These are phyloP conservation scores for Gobio gobio DNA, from an alignment of 2,113 vertebrate genomes.

Conservation along the genomic window DNA sequence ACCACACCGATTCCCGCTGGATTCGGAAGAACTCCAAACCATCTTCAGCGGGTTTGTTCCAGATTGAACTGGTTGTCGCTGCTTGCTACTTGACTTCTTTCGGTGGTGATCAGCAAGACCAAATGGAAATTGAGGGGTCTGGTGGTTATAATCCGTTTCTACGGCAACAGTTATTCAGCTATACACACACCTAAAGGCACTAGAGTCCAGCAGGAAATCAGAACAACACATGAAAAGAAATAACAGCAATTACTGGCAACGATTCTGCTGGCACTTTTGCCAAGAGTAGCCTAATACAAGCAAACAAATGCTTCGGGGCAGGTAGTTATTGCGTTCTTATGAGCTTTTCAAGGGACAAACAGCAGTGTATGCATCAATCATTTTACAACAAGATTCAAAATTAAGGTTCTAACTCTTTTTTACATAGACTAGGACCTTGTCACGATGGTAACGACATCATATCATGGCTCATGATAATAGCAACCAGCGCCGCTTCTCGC, in stretches of 20 bases:
- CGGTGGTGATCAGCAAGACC: conserved; percentile 28
- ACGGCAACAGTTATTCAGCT: conserved; percentile 30
- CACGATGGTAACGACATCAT: conserved; percentile 66
- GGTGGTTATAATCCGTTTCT: conserved; percentile 26
- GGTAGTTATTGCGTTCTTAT: conserved; percentile 21
- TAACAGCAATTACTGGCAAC: conserved; percentile 61
- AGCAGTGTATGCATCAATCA: background rate
- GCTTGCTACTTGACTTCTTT: conserved; percentile 22
- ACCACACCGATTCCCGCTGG: conserved; percentile 1
- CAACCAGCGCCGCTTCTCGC: conserved; percentile 26
- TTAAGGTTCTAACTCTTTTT: conserved; percentile 65
- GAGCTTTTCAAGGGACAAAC: conserved; percentile 10
- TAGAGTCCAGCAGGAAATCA: conserved; percentile 35
- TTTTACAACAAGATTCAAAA: conserved; percentile 39
- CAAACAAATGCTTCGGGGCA: conserved; percentile 68
- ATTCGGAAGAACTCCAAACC: conserved; percentile 21
- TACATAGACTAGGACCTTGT: conserved; percentile 76
- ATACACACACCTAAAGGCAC: conserved; percentile 32
- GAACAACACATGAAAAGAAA: conserved; percentile 54
- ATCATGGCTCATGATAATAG: conserved; percentile 64
- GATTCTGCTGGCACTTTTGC: conserved; percentile 21
- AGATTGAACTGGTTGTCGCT: conserved; percentile 1
- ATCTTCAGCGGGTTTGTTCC: conserved; percentile 1
- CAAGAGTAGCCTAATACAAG: conserved; percentile 55
- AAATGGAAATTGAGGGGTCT: conserved; percentile 30